Evolutionary conservation across 2,888 invertebrate genomes (phyloP), one percentile per base, ranked within the genome.

Genomic region (Netelia fuscicornis): DNA sequence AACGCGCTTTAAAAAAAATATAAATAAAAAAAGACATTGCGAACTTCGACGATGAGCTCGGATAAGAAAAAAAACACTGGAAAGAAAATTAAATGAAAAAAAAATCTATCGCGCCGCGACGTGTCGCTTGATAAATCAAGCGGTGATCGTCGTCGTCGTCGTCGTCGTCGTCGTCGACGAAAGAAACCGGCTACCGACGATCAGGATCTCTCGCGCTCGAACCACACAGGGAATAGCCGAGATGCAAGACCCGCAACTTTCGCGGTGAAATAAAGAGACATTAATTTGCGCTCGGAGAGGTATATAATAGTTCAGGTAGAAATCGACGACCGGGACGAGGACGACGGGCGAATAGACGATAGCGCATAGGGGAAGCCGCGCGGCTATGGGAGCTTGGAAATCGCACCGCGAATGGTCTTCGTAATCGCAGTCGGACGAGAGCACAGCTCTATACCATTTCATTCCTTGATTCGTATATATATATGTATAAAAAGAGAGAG

Each of bases 201-300:
- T 76, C 67, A 44, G 56, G 54, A 74, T 77, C 75, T 81, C 54
- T 44, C 76, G 71, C 85, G 62, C 70, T 68, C 44, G 52, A 25
- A 23, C 62, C 48, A 68, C 58, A 68, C 67, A 77, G 56, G 64
- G 37, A 52, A 25, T 56, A 13, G 44, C 74, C 37, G 6, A 37
- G 75, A 75, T 79, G 44, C 76, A 71, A 84, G 60, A 76, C 70
- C 54, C 71, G 82, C 60, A 79, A 85, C 83, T 85, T 85, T 85
- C 87, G 84, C 88, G 76, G 83, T 80, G 86, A 89, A 89, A 89
- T 89, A 89, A 90, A 91, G 90, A 90, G 90, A 90, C 90, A 90
- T 90, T 90, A 90, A 92, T 91, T 91, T 88, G 90, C 88, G 87
- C 83, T 82, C 80, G 71, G 71, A 83, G 60, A 81, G 74, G 74